Evolutionary conservation across 1,140 invertebrate genomes (phyloP).

Genomic region (Anastatus disparis): DNA sequence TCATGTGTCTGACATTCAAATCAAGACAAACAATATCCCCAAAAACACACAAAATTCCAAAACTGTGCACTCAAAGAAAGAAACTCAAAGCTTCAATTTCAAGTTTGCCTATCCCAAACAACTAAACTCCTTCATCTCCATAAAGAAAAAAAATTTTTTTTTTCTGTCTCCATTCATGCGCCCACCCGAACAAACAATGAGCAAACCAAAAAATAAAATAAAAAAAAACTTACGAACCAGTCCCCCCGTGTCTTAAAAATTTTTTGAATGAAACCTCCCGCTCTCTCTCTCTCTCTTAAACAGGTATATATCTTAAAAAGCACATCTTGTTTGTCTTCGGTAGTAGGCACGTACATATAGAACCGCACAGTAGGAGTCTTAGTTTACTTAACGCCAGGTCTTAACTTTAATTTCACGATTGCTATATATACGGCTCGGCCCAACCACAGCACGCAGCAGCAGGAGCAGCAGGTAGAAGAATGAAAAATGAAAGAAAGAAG

Average conservation of each 20-base stretch:
- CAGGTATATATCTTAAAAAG: neutral
- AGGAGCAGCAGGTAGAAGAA: neutral
- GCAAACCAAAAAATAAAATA: neutral
- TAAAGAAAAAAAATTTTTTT: no score
- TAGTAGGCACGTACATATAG: constrained; percentile 6
- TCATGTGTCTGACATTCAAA: no score
- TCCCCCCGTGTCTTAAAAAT: neutral
- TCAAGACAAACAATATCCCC: no score
- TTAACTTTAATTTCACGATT: constrained; percentile 54
- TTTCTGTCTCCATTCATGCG: neutral
- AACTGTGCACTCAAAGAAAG: neutral
- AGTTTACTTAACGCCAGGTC: constrained; percentile 47
- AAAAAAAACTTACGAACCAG: neutral
- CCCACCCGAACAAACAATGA: constrained; percentile 16
- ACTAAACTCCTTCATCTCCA: no score
- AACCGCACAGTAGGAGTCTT: constrained; percentile 26
- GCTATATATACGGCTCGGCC: constrained; percentile 23
- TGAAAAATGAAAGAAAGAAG: neutral
- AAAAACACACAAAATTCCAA: neutral
- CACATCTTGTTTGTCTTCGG: constrained; percentile 4
- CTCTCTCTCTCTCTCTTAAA: neutral
- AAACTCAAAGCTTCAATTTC: constrained; percentile 15
- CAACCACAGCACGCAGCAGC: neutral
- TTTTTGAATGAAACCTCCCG: neutral
- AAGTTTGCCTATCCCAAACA: constrained; percentile 23